Evolutionary conservation across 2,797 vertebrate species (phyloP).

Genomic region (Pseudochromis fuscus): DNA sequence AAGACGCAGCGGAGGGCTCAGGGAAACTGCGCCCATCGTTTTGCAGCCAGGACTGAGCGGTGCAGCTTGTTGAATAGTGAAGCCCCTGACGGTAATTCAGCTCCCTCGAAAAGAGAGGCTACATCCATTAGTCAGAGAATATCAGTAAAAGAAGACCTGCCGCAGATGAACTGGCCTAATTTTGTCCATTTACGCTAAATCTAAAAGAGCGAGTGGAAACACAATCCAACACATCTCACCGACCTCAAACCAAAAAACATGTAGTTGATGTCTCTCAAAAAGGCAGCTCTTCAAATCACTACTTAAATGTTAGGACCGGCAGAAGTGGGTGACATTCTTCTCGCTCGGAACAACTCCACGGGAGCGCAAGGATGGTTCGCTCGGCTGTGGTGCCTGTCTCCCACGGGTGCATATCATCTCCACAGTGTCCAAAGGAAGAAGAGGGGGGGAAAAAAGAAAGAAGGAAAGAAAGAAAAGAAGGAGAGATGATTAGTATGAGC

Average conservation of each 20-base stretch:
- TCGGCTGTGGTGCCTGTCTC: constrained; percentile 61
- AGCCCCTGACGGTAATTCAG: constrained; percentile 55
- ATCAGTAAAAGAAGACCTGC: constrained; percentile 21
- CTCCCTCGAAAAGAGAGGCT: constrained; percentile 31
- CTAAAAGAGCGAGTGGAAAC: constrained; percentile 41
- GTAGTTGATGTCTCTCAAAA: no score
- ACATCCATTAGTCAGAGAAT: constrained; percentile 63
- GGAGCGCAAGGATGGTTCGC: constrained; percentile 68
- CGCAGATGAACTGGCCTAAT: constrained; percentile 51
- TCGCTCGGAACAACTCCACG: constrained; percentile 71
- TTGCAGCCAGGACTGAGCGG: constrained; percentile 59
- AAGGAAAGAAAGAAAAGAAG: constrained; percentile 2
- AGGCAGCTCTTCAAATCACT: no score
- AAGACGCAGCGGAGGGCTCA: constrained; percentile 61
- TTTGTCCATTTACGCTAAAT: constrained; percentile 45
- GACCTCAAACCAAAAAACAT: no score
- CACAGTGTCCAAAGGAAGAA: constrained; percentile 41
- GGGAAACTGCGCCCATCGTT: constrained; percentile 78
- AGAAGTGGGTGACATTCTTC: constrained; percentile 81
- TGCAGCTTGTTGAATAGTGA: constrained; percentile 83
- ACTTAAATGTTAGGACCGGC: constrained; percentile 66
- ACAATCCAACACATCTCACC: no score
- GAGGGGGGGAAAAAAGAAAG: no score
- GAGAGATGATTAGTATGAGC: constrained; percentile 19
- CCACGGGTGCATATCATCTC: constrained; percentile 69